Evolutionary conservation across 2,888 invertebrate species (phyloP).

Genomic region (Tyria jacobaeae): DNA sequence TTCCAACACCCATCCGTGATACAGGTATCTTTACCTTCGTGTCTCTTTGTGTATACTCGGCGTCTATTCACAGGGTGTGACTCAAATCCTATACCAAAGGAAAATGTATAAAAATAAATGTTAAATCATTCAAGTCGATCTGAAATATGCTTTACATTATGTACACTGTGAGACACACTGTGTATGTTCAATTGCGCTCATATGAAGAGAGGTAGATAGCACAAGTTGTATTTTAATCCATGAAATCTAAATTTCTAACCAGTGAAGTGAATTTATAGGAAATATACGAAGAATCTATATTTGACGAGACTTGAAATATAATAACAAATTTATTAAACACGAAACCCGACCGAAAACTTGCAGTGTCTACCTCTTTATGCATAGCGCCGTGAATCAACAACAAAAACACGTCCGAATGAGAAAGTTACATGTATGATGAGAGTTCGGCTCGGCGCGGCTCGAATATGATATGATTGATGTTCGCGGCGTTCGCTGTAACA

Average conservation of each 20-base stretch:
- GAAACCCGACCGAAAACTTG: slow-evolving; percentile 7
- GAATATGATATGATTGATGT: slow-evolving; percentile 92
- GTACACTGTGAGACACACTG: slow-evolving; percentile 65
- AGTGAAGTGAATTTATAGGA: too few relatives aligned
- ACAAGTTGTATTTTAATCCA: slow-evolving; percentile 1
- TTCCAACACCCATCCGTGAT: slow-evolving; percentile 60
- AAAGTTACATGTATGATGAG: slow-evolving; percentile 96
- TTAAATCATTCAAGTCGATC: slow-evolving; percentile 32
- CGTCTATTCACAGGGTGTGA: slow-evolving; percentile 59
- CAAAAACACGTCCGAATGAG: slow-evolving; percentile 19
- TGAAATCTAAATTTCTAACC: too few relatives aligned
- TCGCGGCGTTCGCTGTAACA: slow-evolving; percentile 90
- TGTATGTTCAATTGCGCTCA: slow-evolving; percentile 55
- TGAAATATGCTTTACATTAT: slow-evolving; percentile 77
- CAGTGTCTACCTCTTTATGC: slow-evolving; percentile 4
- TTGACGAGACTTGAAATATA: background rate
- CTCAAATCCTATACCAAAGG: slow-evolving; percentile 71
- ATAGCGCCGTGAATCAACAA: slow-evolving; percentile 17
- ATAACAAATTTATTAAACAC: background rate
- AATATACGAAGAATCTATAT: too few relatives aligned
- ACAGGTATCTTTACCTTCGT: slow-evolving; percentile 72
- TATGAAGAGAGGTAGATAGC: slow-evolving; percentile 7
- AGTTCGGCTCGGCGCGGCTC: slow-evolving; percentile 90
- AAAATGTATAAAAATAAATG: slow-evolving; percentile 50
- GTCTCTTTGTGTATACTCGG: slow-evolving; percentile 73